Evolutionary conservation across 2,113 vertebrate species (phyloP), one percentile per base, ranked within the genome.

Genomic region (Colaptes auratus): DNA sequence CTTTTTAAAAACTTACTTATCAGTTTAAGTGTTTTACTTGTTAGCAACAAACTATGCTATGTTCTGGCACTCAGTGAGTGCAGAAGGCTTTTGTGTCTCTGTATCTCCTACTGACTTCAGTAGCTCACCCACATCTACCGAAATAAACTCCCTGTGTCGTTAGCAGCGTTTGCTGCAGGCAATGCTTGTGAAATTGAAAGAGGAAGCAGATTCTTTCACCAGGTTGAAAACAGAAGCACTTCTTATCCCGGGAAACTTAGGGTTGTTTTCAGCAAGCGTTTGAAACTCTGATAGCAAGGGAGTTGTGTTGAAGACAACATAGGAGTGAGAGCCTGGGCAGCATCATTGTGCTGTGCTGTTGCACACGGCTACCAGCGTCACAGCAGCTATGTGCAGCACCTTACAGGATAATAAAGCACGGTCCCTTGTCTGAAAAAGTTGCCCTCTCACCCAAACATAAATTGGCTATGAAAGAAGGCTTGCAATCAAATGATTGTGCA

Each of bases 291-390:
- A 18, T 50, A 30, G 35, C 1, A 1, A 65, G 35, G 74, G 39
- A 89, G 24, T 36, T 60, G 28, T 39, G 25, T 65, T 75, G 66
- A 70, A 81, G 61, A 19, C 28, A 27, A 1, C 0, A 2, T 23
- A 3, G 4, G 27, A 71, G 33, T 3, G 28, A 65, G 39, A 59
- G 21, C 17, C 55, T 30, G 35, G 63, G 9, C 19, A 61, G 36
- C 65, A 17, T 18, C 30, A 1, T 53, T 1, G 0, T 31, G 69
- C 44, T 80, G 11, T 77, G 76, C 59, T 1, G 0, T 64, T 85
- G 30, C 4, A 7, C 60, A 6, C 52, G 33, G n/a, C 31, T 77
- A 4, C 56, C 15, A 3, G n/a, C 56, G 69, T 36, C 78, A 56
- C 69, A 52, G 50, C 50, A 52, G 50, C 50, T 14, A 25, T 25